These are phyloP conservation scores for Calonectris borealis DNA, from an alignment of 2,113 vertebrate genomes.

Conservation along the genomic window DNA sequence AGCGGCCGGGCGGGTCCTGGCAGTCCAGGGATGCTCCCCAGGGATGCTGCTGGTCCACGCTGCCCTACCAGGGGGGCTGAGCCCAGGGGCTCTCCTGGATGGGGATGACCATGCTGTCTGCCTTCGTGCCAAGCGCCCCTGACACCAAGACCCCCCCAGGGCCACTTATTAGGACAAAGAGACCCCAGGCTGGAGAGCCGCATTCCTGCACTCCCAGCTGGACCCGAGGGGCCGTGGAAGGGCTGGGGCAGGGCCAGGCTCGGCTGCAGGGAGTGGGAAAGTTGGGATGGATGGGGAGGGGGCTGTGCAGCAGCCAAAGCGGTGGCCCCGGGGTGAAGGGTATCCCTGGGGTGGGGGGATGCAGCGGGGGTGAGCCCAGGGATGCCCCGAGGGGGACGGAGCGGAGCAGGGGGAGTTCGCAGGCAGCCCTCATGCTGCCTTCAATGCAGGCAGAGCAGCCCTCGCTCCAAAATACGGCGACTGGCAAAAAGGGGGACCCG, in stretches of 20 bases:
- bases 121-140: background rate
- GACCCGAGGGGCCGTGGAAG: background rate
- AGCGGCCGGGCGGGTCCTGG: too few relatives aligned
- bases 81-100: background rate
- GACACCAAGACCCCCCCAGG: too few relatives aligned
- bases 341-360: background rate
- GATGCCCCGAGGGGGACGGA: background rate
- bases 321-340: background rate
- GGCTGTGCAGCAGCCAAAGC: background rate
- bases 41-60: background rate
- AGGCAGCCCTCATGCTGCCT: background rate
- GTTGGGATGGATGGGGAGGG: background rate
- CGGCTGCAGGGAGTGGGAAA: background rate
- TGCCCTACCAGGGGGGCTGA: background rate
- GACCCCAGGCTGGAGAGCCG: background rate
- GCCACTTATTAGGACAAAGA: background rate
- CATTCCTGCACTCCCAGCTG: background rate
- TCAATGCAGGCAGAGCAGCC: background rate
- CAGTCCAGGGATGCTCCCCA: background rate
- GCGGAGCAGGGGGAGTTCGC: background rate
- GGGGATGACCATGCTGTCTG: background rate
- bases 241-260: background rate
- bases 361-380: background rate
- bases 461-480: background rate
- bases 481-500: background rate